Conservation (phyloP, 2,113 vertebrate species). For the Pygoscelis adeliae region DNA sequence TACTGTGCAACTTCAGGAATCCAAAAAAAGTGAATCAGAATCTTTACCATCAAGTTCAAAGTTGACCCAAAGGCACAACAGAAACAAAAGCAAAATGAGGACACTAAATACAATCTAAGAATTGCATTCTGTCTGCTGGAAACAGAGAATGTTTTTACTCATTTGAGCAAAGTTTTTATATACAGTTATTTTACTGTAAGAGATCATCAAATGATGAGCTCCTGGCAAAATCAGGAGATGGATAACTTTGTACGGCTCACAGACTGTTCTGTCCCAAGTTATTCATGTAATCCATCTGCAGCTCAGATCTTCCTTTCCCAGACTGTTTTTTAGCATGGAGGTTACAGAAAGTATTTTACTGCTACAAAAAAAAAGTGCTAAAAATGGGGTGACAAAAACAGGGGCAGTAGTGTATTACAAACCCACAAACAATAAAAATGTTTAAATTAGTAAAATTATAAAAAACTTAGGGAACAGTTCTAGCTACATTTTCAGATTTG, state of each 20-base stretch:
- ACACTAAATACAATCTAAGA: neutral
- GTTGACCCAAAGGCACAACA: neutral
- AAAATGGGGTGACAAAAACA: accelerated
- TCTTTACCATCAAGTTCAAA: neutral
- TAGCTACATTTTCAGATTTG: neutral
- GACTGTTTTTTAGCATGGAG: neutral
- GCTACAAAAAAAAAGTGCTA: neutral
- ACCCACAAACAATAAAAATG: neutral
- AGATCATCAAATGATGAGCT: neutral
- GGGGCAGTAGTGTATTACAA: neutral
- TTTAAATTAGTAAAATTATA: neutral
- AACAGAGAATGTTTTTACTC: neutral
- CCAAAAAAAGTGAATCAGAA: neutral
- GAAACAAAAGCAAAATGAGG: neutral
- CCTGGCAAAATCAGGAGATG: neutral
- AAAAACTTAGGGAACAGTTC: neutral
- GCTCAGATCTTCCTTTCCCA: neutral
- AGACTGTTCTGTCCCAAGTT: neutral
- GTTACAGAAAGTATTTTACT: neutral
- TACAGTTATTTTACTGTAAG: neutral
- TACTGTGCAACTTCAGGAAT: neutral
- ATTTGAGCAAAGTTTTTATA: neutral
- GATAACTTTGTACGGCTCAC: neutral
- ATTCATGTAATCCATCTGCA: neutral
- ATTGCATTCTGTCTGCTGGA: neutral